Evolutionary conservation across 1,140 invertebrate genomes (phyloP), one percentile per base, ranked within the genome.

Genomic region (Eumeta japonica): DNA sequence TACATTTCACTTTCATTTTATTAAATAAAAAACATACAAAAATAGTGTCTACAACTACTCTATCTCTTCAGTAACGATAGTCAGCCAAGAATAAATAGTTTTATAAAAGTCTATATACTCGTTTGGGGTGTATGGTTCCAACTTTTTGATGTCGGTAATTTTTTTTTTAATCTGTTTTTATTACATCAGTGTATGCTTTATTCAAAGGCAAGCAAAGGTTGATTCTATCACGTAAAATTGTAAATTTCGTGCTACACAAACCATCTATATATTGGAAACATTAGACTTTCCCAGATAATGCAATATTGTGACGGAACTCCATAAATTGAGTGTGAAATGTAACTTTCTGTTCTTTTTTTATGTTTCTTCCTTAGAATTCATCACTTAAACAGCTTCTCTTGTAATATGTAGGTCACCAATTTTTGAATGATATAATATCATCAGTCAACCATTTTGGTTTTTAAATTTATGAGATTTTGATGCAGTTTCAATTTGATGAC

Each of bases 131-230:
- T 24, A 24, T 24, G 20, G 5, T 24, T 24, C n/a, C 5, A 24
- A 24, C n/a, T 24, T 24, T 24, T 24, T 24, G n/a, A 24, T 24
- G 20, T 24, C n/a, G n/a, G 20, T n/a, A 24, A 24, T n/a, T 24
- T 24, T 24, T 24, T 24, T 24, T 7, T 7, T 24, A n/a, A n/a
- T 24, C n/a, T 24, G 5, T 24, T 24, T 5, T 24, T n/a, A 24
- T n/a, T 7, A 24, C 20, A 24, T 24, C 20, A 24, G n/a, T 24
- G 20, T 24, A 24, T 5, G 20, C 20, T 7, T 24, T 24, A 24
- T 24, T n/a, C n/a, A 24, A 24, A 24, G 20, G 20, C 20, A 24
- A 24, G 20, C 20, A 24, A n/a, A n/a, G n/a, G n/a, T n/a, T n/a
- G n/a, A n/a, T n/a, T n/a, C n/a, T n/a, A 24, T 24, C 20, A 7